Percentiles rank a stretch among this genome's conserved stretches.
Evolutionary conservation across 2,797 vertebrate species (phyloP).

Genomic region (Mus caroli): DNA sequence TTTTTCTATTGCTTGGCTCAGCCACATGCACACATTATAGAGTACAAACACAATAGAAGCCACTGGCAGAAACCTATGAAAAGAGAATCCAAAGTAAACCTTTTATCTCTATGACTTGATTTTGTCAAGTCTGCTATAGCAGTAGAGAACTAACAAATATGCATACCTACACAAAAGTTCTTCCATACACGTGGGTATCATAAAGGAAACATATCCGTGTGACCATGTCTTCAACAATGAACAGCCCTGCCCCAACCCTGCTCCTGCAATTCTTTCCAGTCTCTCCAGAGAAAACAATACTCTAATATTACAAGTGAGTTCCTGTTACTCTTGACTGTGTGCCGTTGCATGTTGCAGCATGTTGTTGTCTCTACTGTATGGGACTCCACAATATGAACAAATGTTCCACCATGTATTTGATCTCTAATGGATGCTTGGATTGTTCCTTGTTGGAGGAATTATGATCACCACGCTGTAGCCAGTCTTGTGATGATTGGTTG

Average conservation of each 20-base stretch:
- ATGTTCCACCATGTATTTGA: neutral
- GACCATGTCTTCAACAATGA: neutral
- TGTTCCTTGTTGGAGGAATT: neutral
- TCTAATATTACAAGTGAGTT: neutral
- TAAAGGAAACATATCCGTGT: neutral
- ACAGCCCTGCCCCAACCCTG: neutral
- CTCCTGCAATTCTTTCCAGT: neutral
- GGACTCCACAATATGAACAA: neutral
- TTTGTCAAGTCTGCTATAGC: neutral
- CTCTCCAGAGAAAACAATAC: neutral
- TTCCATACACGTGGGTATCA: neutral
- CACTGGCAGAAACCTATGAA: neutral
- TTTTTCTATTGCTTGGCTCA: neutral
- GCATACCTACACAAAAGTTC: neutral
- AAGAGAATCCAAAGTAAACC: neutral
- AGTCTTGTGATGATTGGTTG: neutral
- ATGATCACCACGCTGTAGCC: neutral
- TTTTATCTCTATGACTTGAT: neutral
- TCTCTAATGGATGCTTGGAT: neutral
- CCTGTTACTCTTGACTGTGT: neutral
- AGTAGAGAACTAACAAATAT: neutral
- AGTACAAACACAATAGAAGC: too few relatives aligned
- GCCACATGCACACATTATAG: neutral
- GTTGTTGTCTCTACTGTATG: neutral
- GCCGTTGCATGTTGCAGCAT: neutral